Base-by-base conservation (phyloP, 2,888 invertebrate species). In the Catocala fraxini region DNA sequence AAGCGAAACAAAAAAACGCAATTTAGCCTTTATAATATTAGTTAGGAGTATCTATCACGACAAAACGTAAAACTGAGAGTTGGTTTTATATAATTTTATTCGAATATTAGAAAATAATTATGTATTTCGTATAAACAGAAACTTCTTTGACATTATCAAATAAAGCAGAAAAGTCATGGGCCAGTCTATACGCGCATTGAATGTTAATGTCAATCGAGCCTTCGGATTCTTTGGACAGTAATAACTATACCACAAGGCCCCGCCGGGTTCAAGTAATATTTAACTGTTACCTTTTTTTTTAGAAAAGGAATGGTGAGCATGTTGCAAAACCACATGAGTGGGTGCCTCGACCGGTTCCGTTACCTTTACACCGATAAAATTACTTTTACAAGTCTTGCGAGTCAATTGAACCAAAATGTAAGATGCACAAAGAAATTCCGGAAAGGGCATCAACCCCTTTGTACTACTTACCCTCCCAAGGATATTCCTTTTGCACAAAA, bases 381-480 rank as follows among this genome's bases (percentile, higher is more conserved):
- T 33, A 53, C 25, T 53, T 12, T 53, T 13, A 39, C 7, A n/a
- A 45, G 42, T 51, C 48, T 34, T 45, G 43, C 39, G 12, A 39
- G 12, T 9, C 0, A 46, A 2, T 13, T n/a, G 4, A 46, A 35
- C 39, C 53, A 34, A 60, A 51, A 52, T 34, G n/a, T 42, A 45
- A 39, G 57, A 61, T 61, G 56, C 6, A 41, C 42, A 52, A 52
- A 25, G 53, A 51, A 59, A 73, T 69, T 25, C 71, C 65, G 46
- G 33, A 6, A 7, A 51, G 69, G 73, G 10, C 65, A 47, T 61
- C 57, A 65, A 71, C 69, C 69, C 41, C 15, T 51, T 49, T 49
- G 6, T 49, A 46, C 35, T 7, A 6, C 35, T 7, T 5, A 39
- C 9, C 5, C 3, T 1, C 13, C 46, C 12, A 12, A 46, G n/a